These are phyloP conservation scores for Homalodisca vitripennis DNA, from an alignment of 1,140 invertebrate species.

Conservation along the genomic window DNA sequence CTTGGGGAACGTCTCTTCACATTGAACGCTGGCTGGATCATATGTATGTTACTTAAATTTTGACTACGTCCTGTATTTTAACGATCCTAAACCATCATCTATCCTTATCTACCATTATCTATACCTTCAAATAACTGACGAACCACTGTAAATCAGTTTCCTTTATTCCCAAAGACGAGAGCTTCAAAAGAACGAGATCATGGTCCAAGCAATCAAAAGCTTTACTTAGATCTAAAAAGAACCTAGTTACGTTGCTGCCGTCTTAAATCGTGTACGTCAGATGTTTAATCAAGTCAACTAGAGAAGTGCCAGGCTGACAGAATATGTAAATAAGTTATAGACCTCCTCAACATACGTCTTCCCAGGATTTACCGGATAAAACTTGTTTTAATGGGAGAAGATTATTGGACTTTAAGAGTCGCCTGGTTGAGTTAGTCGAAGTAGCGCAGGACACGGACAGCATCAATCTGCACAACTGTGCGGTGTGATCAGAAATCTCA, in stretches of 20 bases:
- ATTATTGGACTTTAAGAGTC: background rate
- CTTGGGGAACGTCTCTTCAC: conserved; percentile 4
- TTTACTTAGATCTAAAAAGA: background rate
- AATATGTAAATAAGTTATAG: background rate
- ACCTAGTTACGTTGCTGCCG: background rate
- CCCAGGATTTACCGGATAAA: background rate
- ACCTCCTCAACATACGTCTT: background rate
- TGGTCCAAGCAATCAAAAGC: background rate
- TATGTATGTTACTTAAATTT: background rate
- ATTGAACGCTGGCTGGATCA: background rate
- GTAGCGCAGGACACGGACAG: background rate
- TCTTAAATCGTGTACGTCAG: background rate
- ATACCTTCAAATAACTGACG: background rate
- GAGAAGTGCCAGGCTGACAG: background rate
- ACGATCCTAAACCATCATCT: background rate
- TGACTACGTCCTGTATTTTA: background rate
- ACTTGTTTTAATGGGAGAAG: background rate
- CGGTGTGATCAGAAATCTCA: background rate
- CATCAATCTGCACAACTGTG: background rate
- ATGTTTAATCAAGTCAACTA: background rate
- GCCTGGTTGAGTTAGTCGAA: background rate
- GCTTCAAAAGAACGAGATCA: background rate
- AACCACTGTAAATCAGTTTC: background rate
- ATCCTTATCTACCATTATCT: no score
- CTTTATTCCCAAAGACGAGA: background rate